Conservation (phyloP, 2,113 vertebrate species). For the Scophthalmus maximus region DNA sequence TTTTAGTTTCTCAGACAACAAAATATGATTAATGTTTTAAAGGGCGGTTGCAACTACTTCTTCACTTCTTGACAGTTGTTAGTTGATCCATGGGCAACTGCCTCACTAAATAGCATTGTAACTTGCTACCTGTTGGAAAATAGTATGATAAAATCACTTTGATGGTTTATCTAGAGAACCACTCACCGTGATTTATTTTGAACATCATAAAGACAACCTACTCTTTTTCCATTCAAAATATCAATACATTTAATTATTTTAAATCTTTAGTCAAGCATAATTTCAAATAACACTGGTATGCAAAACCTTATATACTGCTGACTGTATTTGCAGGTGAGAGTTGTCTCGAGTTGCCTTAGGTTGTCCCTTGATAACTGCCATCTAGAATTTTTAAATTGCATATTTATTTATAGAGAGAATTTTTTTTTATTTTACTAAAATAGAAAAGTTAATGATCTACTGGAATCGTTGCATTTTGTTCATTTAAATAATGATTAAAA, state of each 20-base stretch:
- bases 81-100: too few species aligned
- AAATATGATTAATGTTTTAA: not conserved
- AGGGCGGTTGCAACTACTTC: not conserved
- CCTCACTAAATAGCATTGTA: too few species aligned
- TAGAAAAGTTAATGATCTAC: too few species aligned
- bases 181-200: too few species aligned
- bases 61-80: not conserved
- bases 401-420: too few species aligned
- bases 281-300: not conserved
- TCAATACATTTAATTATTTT: too few species aligned
- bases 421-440: too few species aligned
- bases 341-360: not conserved
- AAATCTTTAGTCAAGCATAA: not conserved
- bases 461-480: not conserved
- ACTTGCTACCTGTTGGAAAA: not conserved
- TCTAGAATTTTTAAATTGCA: too few species aligned
- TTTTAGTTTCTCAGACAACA: not conserved
- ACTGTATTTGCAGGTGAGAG: not conserved
- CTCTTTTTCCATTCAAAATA: too few species aligned
- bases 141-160: constrained; percentile 2
- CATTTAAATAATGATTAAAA: not conserved
- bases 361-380: not conserved
- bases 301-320: too few species aligned
- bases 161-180: too few species aligned
- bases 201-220: too few species aligned